phyloP scores from a whole-genome alignment of 1,140 invertebrate species.

The Hypothenemus hampei region DNA sequence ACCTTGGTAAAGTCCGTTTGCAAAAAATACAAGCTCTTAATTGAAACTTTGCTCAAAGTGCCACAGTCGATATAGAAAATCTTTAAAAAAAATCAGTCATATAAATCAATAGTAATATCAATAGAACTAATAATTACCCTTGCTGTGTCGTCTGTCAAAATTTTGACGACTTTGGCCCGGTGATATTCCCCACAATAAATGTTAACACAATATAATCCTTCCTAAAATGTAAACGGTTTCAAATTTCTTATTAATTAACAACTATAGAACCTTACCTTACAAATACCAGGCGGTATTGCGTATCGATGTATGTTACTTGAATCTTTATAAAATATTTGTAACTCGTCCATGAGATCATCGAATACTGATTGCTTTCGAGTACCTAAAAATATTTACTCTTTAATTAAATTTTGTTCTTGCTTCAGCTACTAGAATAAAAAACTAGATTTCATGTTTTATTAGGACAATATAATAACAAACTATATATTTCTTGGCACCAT shows the following conservation, averaged over 20 bases:
- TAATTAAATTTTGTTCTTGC: no score
- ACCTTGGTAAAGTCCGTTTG: conserved; percentile 28
- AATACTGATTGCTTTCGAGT: no score
- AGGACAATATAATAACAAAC: no score
- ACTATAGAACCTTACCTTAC: conserved; percentile 12
- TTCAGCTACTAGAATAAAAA: no score
- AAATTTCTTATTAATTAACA: neutral
- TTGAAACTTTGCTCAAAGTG: conserved; percentile 27
- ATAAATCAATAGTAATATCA: conserved; percentile 2
- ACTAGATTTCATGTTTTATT: no score
- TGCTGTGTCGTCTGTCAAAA: conserved; percentile 22
- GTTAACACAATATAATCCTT: conserved; percentile 32
- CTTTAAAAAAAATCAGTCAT: conserved; percentile 23
- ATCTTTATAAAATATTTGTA: conserved; percentile 28
- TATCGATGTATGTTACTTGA: conserved; percentile 2
- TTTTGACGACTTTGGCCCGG: conserved; percentile 29
- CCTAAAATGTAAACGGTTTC: no score
- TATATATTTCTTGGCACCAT: no score
- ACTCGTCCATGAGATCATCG: conserved; percentile 34
- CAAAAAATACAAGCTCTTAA: conserved; percentile 32
- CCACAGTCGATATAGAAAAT: conserved; percentile 38
- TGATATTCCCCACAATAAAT: conserved; percentile 33
- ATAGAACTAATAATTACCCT: conserved; percentile 26
- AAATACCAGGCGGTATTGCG: neutral
- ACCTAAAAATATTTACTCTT: no score